A percentile compares a stretch with the other conserved stretches of the same genome.
Evolutionary conservation across 2,888 invertebrate species (phyloP).

Genomic region (Torymus aiolomorphi): DNA sequence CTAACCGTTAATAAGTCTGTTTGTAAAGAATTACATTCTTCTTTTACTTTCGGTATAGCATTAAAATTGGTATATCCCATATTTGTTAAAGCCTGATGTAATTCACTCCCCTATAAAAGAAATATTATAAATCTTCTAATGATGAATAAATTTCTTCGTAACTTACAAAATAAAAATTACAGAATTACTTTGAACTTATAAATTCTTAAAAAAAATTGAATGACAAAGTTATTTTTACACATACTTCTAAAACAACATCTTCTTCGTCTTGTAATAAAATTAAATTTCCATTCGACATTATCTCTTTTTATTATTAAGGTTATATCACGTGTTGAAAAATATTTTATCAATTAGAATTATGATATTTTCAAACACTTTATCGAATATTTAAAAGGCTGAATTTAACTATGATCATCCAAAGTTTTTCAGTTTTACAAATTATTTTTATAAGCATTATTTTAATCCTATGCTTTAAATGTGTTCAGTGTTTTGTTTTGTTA

Average conservation of each 20-base stretch:
- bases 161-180: not conserved
- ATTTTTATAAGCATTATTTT: no score
- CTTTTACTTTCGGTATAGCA: conserved; percentile 58
- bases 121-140: conserved; percentile 9
- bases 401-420: no score
- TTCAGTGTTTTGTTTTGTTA: no score
- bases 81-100: conserved; percentile 65
- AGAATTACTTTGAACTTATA: not conserved
- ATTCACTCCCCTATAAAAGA: conserved; percentile 67
- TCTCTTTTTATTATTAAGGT: conserved; percentile 23
- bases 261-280: conserved; percentile 61
- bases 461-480: no score
- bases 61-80: conserved; percentile 70
- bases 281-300: conserved; percentile 39
- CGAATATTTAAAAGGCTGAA: no score
- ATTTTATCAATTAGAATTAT: no score
- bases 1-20: conserved; percentile 21
- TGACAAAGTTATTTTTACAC: conserved; percentile 14
- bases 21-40: conserved; percentile 37
- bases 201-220: conserved; percentile 2
- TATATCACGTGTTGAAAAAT: not conserved
- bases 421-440: no score
- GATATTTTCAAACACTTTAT: no score
- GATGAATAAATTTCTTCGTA: not conserved
- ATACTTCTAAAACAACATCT: conserved; percentile 69